phyloP scores from a whole-genome alignment of 2,113 vertebrate genomes.

The Ascaphus truei region DNA sequence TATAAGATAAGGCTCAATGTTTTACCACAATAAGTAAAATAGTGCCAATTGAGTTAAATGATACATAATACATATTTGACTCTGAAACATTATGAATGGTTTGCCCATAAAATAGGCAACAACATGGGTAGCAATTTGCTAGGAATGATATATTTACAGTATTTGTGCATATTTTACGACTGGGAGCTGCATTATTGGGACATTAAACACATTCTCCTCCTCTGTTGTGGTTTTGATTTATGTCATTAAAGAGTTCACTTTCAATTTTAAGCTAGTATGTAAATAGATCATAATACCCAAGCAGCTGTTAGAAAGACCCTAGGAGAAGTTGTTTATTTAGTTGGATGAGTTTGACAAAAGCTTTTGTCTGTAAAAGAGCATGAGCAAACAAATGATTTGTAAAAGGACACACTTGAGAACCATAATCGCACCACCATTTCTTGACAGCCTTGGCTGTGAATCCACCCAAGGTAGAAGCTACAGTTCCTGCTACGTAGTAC shows the following conservation, averaged over 20 bases:
- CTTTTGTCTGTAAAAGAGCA: conserved; percentile 74
- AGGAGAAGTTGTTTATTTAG: conserved; percentile 78
- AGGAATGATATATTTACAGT: too few relatives aligned
- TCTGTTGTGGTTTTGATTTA: conserved; percentile 59
- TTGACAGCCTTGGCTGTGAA: conserved; percentile 73
- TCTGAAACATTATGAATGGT: too few relatives aligned
- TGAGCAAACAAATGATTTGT: conserved; percentile 84
- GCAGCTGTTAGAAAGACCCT: conserved; percentile 80
- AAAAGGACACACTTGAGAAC: conserved; percentile 81
- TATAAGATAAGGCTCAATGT: too few relatives aligned
- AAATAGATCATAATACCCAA: conserved; percentile 75
- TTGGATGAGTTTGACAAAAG: conserved; percentile 79
- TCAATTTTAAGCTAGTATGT: conserved; percentile 76
- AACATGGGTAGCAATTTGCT: too few relatives aligned
- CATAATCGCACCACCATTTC: conserved; percentile 76
- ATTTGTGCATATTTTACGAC: too few relatives aligned
- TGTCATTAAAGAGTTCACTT: conserved; percentile 77
- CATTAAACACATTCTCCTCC: conserved; percentile 60
- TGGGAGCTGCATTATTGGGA: too few relatives aligned
- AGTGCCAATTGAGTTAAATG: too few relatives aligned
- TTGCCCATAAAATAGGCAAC: too few relatives aligned
- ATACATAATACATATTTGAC: too few relatives aligned
- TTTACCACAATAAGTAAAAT: too few relatives aligned
- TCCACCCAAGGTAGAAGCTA: conserved; percentile 62
- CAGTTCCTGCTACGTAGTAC: conserved; percentile 43